Evolutionary conservation across 2,888 invertebrate genomes (phyloP).

Genomic region (Tryphoninae sp.): DNA sequence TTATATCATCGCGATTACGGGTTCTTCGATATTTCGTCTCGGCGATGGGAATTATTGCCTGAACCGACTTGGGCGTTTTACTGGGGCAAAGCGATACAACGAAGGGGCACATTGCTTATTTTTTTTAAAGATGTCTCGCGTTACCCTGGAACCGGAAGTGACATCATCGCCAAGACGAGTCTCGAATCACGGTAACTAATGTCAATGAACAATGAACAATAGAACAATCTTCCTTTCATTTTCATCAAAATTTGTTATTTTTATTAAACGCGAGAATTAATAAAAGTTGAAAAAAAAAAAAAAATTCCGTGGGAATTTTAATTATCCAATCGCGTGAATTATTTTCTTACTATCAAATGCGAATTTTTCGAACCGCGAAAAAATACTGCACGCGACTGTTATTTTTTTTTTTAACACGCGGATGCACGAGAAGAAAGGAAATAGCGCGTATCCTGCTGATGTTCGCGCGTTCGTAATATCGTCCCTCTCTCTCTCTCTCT

Average conservation of each 20-base stretch:
- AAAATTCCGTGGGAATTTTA: neutral
- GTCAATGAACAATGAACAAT: neutral
- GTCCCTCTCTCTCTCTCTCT: slow-evolving; percentile 33
- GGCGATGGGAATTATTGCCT: slow-evolving; percentile 40
- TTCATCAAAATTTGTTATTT: neutral
- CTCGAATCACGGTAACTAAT: neutral
- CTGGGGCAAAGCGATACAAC: neutral
- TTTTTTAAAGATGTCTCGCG: slow-evolving; percentile 17
- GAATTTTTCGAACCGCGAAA: neutral
- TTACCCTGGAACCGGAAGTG: slow-evolving; percentile 40
- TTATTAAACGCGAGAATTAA: neutral
- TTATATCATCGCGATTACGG: slow-evolving; percentile 59
- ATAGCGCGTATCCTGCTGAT: slow-evolving; percentile 57
- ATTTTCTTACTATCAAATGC: neutral
- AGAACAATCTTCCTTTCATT: too few relatives aligned
- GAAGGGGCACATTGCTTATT: slow-evolving; percentile 10
- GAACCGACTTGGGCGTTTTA: slow-evolving; percentile 2
- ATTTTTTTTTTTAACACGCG: neutral
- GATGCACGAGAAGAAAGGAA: slow-evolving; percentile 51
- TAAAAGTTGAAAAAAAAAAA: neutral
- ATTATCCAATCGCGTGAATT: neutral
- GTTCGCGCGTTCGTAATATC: slow-evolving; percentile 37
- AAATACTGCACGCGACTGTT: slow-evolving; percentile 8
- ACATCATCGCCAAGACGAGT: slow-evolving; percentile 43
- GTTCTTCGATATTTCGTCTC: slow-evolving; percentile 20